These are phyloP conservation scores for Ischnura elegans DNA, from an alignment of 2,888 invertebrate species.

Conservation along the genomic window DNA sequence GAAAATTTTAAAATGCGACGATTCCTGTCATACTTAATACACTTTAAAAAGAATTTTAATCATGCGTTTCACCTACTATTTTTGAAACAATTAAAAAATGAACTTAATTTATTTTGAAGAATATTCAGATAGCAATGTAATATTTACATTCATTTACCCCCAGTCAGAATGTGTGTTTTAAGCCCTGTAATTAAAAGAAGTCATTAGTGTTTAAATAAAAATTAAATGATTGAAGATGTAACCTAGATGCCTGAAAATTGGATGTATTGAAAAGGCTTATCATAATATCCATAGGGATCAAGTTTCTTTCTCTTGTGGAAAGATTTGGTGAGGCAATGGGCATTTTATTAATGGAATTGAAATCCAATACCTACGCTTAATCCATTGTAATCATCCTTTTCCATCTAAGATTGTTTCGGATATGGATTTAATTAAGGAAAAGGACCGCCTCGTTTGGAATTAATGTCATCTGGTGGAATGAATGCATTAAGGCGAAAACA, in stretches of 20 bases:
- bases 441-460: background rate
- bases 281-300: background rate
- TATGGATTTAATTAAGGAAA: background rate
- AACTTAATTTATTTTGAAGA: no score
- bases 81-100: no score
- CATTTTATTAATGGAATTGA: background rate
- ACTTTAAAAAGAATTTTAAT: no score
- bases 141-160: no score
- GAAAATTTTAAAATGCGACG: no score
- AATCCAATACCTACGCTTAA: background rate
- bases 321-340: background rate
- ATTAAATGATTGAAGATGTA: background rate
- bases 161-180: no score
- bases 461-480: background rate
- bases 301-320: background rate
- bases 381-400: background rate
- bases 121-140: no score
- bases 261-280: background rate
- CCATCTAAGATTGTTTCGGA: background rate
- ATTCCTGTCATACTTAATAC: no score
- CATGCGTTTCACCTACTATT: no score
- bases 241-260: background rate
- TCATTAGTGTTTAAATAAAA: background rate
- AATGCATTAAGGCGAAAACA: background rate
- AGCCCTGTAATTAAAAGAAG: no score